Percentiles rank a stretch among this genome's conserved stretches.
Conservation (phyloP, 2,888 invertebrate genomes). For the Deilephila porcellus region DNA sequence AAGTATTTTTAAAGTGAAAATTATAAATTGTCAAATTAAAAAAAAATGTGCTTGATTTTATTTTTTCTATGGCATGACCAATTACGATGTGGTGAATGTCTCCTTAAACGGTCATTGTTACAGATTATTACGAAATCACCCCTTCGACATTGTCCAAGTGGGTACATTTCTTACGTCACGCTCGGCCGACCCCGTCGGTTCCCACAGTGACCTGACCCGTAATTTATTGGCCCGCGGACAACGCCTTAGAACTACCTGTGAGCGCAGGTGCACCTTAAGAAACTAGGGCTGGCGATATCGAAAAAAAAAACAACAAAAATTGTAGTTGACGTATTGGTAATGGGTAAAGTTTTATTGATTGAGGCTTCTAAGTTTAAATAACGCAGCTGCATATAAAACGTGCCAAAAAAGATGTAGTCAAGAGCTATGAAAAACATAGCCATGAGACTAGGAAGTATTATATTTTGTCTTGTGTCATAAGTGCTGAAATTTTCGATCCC, state of each 20-base stretch:
- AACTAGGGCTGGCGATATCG: slow-evolving; percentile 63
- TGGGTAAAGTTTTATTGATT: not conserved
- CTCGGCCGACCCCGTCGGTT: slow-evolving; percentile 65
- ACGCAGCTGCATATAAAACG: too few species aligned
- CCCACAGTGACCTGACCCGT: slow-evolving; percentile 82
- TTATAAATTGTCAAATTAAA: too few species aligned
- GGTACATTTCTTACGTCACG: slow-evolving; percentile 61
- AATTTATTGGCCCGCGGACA: slow-evolving; percentile 75
- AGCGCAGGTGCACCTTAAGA: slow-evolving; percentile 79
- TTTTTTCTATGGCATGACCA: too few species aligned
- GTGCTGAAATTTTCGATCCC: too few species aligned
- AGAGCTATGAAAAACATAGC: too few species aligned
- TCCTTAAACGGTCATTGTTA: not conserved
- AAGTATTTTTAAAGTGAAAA: too few species aligned
- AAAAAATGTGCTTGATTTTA: too few species aligned
- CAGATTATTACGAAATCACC: not conserved
- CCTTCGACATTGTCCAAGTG: slow-evolving; percentile 45
- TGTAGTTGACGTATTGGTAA: not conserved
- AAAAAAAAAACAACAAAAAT: not conserved
- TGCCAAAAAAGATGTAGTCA: too few species aligned
- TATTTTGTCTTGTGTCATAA: too few species aligned
- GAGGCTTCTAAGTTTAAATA: too few species aligned
- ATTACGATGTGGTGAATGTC: too few species aligned
- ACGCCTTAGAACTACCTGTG: slow-evolving; percentile 75
- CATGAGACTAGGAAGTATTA: too few species aligned